Evolutionary conservation across 1,140 invertebrate species (phyloP), one percentile per base, ranked within the genome.

Genomic region (Parapsyche elsis): DNA sequence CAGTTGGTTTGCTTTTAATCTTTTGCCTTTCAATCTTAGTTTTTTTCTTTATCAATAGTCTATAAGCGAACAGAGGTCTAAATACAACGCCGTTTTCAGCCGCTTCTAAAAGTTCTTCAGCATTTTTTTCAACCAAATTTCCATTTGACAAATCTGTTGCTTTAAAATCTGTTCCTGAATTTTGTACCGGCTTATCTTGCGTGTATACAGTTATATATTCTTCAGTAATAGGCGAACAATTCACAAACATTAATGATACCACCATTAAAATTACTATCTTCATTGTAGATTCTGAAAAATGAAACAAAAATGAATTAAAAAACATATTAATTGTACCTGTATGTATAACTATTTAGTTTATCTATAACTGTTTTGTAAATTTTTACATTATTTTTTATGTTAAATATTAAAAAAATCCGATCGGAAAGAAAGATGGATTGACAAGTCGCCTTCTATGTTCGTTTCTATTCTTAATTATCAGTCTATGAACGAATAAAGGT

Each of bases 51-150:
- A 71, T 49, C 21, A 78, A 24, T 77, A 78, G 74, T 53, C 81
- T 80, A 21, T 82, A 82, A 10, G 59, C 79, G 57, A 82, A 82
- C 12, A 82, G 44, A 10, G 81, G 81, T 49, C 81, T 78, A 71
- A 82, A 82, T 12, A 82, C 76, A 5, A 80, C 76, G 30, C 30
- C 76, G 14, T 78, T 45, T 77, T 81, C 81, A 21, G 76, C 79
- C 2, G 76, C 38, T 45, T 79, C 67, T 76, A 82, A 19, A 14
- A 83, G 57, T 79, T 82, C 80, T 26, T 71, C 80, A 59, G 12
- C 49, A 44, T 71, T 14, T 10, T 45, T 46, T 46, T 14, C 67
- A 21, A 23, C n/a, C 14, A 71, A 71, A 16, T 23, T 24, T 46
- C 5, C 71, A 73, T 67, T 67, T 21, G 45, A 0, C 5, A 0